Evolutionary conservation across 2,797 vertebrate species (phyloP).

Genomic region (Scomberomorus guttatus): DNA sequence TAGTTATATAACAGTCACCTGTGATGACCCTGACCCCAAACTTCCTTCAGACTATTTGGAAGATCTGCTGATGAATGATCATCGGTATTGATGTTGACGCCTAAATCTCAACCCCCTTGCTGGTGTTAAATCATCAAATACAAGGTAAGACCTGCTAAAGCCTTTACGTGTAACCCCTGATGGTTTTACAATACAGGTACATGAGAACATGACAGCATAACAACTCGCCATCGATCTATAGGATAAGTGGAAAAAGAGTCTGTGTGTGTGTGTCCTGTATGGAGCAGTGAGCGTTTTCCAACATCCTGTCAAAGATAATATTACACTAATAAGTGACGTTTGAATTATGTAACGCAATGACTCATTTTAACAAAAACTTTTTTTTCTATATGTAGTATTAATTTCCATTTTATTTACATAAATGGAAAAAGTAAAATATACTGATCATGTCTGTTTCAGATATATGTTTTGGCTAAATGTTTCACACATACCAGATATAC

Average conservation of each 20-base stretch:
- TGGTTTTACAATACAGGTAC: conserved; percentile 53
- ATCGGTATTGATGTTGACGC: conserved; percentile 14
- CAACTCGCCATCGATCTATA: conserved; percentile 35
- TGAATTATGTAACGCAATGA: neutral
- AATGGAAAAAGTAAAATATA: neutral
- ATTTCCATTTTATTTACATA: neutral
- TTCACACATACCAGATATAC: too few relatives aligned
- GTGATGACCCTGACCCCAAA: neutral
- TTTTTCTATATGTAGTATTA: neutral
- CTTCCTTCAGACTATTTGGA: neutral
- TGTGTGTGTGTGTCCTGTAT: neutral
- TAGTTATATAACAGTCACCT: conserved; percentile 5
- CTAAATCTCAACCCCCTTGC: neutral
- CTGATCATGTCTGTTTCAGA: neutral
- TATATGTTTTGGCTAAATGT: neutral
- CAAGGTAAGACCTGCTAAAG: conserved; percentile 5
- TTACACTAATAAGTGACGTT: neutral
- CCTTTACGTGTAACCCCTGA: conserved; percentile 31
- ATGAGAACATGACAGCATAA: conserved; percentile 42
- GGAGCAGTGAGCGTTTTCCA: neutral
- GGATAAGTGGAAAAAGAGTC: conserved; percentile 35
- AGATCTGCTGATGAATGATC: neutral
- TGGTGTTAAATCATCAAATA: conserved; percentile 6
- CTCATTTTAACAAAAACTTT: neutral
- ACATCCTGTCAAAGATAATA: conserved; percentile 3